Evolutionary conservation across 2,797 vertebrate genomes (phyloP).

Genomic region (Neopelma chrysocephalum): DNA sequence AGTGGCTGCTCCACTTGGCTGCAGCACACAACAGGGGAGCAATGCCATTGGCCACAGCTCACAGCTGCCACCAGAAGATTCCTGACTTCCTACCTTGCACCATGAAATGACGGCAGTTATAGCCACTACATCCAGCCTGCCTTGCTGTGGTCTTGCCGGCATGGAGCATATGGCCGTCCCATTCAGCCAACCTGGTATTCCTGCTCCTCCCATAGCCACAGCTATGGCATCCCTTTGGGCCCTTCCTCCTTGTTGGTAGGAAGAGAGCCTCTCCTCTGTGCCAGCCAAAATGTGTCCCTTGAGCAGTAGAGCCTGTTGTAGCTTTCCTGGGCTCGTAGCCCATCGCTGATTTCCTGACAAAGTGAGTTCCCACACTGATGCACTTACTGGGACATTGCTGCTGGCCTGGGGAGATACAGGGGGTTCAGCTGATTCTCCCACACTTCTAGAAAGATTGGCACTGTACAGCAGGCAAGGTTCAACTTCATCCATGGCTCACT

Average conservation of each 20-base stretch:
- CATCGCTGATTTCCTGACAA: not conserved
- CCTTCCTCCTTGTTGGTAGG: not conserved
- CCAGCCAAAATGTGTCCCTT: not conserved
- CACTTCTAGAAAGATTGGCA: not conserved
- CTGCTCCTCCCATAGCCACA: not conserved
- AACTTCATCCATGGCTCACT: not conserved
- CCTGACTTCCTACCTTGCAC: not conserved
- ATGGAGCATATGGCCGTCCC: rapidly evolving
- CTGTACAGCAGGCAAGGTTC: not conserved
- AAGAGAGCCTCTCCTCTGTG: not conserved
- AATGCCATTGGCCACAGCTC: not conserved
- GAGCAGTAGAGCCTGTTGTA: not conserved
- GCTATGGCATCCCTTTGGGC: not conserved
- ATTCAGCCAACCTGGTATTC: not conserved
- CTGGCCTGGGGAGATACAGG: not conserved
- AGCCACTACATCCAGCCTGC: not conserved
- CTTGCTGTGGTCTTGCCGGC: not conserved
- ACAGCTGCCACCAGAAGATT: not conserved
- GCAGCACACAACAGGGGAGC: not conserved
- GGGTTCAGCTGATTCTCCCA: not conserved
- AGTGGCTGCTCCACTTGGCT: not conserved
- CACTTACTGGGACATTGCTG: not conserved
- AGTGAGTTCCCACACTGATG: not conserved
- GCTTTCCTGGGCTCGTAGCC: not conserved
- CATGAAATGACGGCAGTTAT: not conserved